Percentiles rank a stretch among this genome's conserved stretches.
Conservation (phyloP, 2,888 invertebrate genomes). For the Sinelater perroti region DNA sequence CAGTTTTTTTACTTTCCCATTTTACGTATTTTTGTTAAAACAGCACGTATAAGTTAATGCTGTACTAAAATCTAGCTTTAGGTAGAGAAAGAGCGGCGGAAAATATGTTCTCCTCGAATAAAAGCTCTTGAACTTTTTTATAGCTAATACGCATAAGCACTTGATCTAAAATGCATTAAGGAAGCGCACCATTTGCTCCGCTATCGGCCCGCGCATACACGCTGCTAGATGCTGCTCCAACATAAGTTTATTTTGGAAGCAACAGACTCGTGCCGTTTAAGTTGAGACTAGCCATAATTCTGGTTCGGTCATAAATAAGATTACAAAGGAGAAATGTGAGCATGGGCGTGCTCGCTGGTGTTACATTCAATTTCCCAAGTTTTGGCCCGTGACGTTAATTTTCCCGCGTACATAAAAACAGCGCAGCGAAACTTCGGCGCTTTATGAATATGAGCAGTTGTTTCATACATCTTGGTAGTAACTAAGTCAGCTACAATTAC, state of each 20-base stretch:
- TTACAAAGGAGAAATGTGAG: slow-evolving; percentile 36
- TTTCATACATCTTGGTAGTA: slow-evolving; percentile 4
- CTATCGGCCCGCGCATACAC: slow-evolving; percentile 24
- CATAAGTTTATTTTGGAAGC: slow-evolving; percentile 50
- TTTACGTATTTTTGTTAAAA: too few species aligned
- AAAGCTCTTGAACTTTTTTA: slow-evolving; percentile 13
- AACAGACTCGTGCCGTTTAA: slow-evolving; percentile 36
- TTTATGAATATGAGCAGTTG: slow-evolving; percentile 10
- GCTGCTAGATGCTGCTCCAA: slow-evolving; percentile 40
- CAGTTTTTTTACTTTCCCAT: too few species aligned
- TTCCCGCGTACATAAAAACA: not conserved
- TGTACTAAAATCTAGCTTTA: too few species aligned
- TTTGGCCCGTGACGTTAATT: not conserved
- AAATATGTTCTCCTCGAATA: slow-evolving; percentile 1
- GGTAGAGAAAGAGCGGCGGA: too few species aligned
- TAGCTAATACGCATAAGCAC: slow-evolving; percentile 6
- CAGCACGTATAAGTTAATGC: too few species aligned
- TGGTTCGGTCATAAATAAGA: slow-evolving; percentile 52
- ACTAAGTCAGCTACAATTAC: slow-evolving; percentile 25
- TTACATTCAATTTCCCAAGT: slow-evolving; percentile 22
- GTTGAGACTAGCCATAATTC: slow-evolving; percentile 47
- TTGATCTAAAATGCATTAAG: slow-evolving; percentile 23
- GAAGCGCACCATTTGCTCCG: slow-evolving; percentile 21
- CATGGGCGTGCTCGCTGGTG: slow-evolving; percentile 25
- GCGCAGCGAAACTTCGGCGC: not conserved